These are phyloP conservation scores for Drosophila conformis DNA, from an alignment of 2,888 invertebrate species.

Conservation along the genomic window DNA sequence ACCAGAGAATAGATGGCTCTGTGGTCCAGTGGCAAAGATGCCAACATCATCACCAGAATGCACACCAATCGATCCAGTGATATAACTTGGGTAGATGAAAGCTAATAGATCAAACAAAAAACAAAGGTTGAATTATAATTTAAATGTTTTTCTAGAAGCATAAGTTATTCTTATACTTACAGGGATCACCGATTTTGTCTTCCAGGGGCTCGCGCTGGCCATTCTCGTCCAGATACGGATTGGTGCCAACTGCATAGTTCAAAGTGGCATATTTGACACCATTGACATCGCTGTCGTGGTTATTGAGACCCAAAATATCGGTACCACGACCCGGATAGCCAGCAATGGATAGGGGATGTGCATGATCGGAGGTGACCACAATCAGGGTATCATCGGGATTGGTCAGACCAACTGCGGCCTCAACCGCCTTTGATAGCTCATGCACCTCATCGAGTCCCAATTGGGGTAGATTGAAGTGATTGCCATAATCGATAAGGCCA, in stretches of 20 bases:
- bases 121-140: neutral
- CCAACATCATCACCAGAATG: constrained; percentile 93
- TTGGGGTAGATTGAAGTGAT: constrained; percentile 88
- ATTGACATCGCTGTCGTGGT: constrained; percentile 86
- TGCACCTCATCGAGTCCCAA: constrained; percentile 92
- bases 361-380: constrained; percentile 92
- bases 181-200: constrained; percentile 41
- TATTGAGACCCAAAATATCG: constrained; percentile 86
- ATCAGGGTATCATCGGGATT: constrained; percentile 90
- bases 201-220: constrained; percentile 66
- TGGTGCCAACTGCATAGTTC: constrained; percentile 90
- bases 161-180: constrained; percentile 33
- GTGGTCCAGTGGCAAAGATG: constrained; percentile 90
- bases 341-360: constrained; percentile 90
- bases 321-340: constrained; percentile 88
- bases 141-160: neutral
- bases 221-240: constrained; percentile 65
- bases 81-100: constrained; percentile 84
- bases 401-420: constrained; percentile 87
- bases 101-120: constrained; percentile 9
- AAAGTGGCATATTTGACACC: constrained; percentile 88
- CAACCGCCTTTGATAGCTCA: constrained; percentile 90
- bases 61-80: constrained; percentile 86
- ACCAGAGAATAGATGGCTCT: constrained; percentile 91
- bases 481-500: constrained; percentile 85